A percentile compares a stretch with the other conserved stretches of the same genome.
phyloP scores from a whole-genome alignment of 1,140 invertebrate genomes.

The Leptopilina clavipes region DNA sequence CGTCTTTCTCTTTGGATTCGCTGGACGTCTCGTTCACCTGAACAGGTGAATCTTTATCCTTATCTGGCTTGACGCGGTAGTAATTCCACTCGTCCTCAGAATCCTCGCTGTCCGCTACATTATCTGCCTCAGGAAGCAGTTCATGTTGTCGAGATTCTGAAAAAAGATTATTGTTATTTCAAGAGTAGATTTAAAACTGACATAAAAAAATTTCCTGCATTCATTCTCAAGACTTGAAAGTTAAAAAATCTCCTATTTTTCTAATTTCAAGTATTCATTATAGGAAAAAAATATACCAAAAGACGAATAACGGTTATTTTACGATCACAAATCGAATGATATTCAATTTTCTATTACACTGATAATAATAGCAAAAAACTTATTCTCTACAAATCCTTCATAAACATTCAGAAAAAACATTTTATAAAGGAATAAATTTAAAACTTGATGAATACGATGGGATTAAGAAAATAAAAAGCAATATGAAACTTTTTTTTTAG shows the following conservation, averaged over 20 bases:
- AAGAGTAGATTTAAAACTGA: neutral
- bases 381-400: too few relatives aligned
- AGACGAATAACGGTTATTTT: too few relatives aligned
- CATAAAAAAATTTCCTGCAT: neutral
- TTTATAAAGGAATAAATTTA: too few relatives aligned
- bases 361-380: too few relatives aligned
- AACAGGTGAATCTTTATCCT: conserved; percentile 55
- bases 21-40: conserved; percentile 39
- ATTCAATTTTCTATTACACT: too few relatives aligned
- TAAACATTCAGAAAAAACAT: too few relatives aligned
- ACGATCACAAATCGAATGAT: too few relatives aligned
- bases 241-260: neutral
- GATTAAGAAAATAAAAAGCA: neutral
- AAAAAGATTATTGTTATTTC: conserved; percentile 41
- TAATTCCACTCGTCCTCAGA: conserved; percentile 88
- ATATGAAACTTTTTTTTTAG: too few relatives aligned
- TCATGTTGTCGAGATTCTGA: conserved; percentile 65
- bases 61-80: conserved; percentile 79
- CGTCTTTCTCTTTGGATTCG: conserved; percentile 41
- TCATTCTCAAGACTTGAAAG: too few relatives aligned
- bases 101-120: conserved; percentile 84
- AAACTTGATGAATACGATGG: too few relatives aligned
- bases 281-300: too few relatives aligned
- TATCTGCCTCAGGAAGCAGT: conserved; percentile 76
- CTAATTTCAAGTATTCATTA: too few relatives aligned